phyloP scores from a whole-genome alignment of 1,140 invertebrate genomes.

The Hirudo medicinalis region DNA sequence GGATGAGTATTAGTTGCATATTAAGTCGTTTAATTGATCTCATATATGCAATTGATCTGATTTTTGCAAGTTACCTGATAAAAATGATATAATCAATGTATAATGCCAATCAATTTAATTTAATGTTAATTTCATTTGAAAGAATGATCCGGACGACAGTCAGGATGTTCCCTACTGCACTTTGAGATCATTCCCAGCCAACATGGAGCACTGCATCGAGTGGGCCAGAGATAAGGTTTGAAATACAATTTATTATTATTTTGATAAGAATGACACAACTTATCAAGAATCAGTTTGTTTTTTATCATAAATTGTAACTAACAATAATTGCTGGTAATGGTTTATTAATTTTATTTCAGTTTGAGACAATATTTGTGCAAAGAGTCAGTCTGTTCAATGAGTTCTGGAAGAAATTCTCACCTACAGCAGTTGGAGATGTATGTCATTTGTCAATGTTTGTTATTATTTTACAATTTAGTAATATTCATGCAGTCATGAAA shows the following conservation, averaged over 20 bases:
- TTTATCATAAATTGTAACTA: background rate
- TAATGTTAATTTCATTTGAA: conserved; percentile 46
- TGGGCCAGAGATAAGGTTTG: conserved; percentile 61
- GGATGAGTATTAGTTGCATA: no score
- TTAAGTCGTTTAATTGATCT: no score
- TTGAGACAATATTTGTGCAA: conserved; percentile 38
- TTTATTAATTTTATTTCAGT: conserved; percentile 26
- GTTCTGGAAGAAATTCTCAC: conserved; percentile 31
- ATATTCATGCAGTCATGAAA: no score
- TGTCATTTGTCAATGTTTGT: background rate
- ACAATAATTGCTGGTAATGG: background rate
- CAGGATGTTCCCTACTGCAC: conserved; percentile 98
- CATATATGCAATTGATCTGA: no score
- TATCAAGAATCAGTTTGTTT: background rate
- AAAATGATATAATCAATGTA: no score
- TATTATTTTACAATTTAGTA: no score
- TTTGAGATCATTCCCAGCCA: conserved; percentile 95
- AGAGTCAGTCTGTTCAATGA: conserved; percentile 40
- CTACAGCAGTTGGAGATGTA: conserved; percentile 25
- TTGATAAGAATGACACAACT: background rate
- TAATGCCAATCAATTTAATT: no score
- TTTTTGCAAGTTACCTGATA: no score
- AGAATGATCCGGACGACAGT: conserved; percentile 85
- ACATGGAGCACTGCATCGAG: conserved; percentile 88
- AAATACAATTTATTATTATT: background rate